Base-by-base conservation (phyloP, 2,797 vertebrate species). In the Ataeniobius toweri region DNA sequence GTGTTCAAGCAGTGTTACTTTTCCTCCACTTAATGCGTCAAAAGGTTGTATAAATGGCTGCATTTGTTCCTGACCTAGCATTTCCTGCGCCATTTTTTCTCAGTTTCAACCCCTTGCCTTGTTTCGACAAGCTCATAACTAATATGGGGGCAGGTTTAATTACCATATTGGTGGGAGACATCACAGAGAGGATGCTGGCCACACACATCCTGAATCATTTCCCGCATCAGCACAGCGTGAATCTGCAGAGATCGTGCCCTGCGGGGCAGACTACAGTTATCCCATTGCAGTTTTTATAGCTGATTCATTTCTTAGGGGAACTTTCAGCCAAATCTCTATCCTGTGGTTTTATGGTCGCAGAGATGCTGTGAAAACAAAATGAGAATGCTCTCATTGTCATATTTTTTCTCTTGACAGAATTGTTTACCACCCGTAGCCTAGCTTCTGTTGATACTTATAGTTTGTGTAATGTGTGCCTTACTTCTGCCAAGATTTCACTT, bases 301-400 rank as follows among this genome's bases (percentile, higher is more conserved):
- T 90, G 90, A 91, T 90, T 94, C 90, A 92, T 92, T 89, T 92
- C 89, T 88, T 79, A 18, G 73, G 86, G 86, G 87, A 88, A 88
- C 80, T 80, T 86, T 67, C 80, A 87, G 83, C 77, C 86, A 79
- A 88, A 89, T 88, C 78, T 90, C 80, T 55, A 73, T 89, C 88
- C 81, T 87, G 88, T 82, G 79, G 84, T 89, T 93, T 92, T 91
- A 91, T 84, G 82, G 86, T 83, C 39, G 7, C 81, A 36, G 85
- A 82, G 84, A 89, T 85, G 84, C 83, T 75, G 82, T 82, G 81
- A 91, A 90, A 89, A 89, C 82, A 79, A 87, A 88, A 90, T 79
- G 75, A 71, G 83, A 88, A 86, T n/a, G 56, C 83, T 87, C 83
- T 85, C 85, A 39, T 81, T 75, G 80, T 82, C 81, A 79, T 70